A percentile compares a stretch with the other conserved stretches of the same genome.
Evolutionary conservation across 2,113 vertebrate species (phyloP).

Genomic region (Colistium nudipinnis): DNA sequence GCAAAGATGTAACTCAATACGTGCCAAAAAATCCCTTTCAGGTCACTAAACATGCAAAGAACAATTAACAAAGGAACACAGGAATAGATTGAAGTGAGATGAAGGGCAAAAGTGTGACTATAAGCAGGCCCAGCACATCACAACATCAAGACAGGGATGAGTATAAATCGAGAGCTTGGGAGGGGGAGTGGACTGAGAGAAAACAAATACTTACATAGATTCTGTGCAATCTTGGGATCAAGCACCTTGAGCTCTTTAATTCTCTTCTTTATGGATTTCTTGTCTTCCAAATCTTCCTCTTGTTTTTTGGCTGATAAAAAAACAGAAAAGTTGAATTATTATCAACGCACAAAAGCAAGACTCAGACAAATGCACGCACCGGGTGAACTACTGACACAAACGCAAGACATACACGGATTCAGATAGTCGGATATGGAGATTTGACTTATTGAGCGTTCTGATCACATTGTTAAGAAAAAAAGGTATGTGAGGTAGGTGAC

Average conservation of each 20-base stretch:
- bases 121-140: neutral
- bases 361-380: conserved; percentile 8
- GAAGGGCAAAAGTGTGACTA: neutral
- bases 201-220: conserved; percentile 90
- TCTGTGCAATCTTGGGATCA: conserved; percentile 96
- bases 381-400: conserved; percentile 7
- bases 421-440: neutral
- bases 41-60: neutral
- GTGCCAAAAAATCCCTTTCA: neutral
- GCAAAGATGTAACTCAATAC: neutral
- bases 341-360: conserved; percentile 20
- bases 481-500: neutral
- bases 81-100: neutral
- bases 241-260: conserved; percentile 97
- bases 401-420: conserved; percentile 4
- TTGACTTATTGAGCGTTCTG: conserved; percentile 39
- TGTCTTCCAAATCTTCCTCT: conserved; percentile 89
- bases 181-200: neutral
- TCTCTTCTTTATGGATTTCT: conserved; percentile 90
- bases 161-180: conserved; percentile 8
- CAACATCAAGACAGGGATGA: neutral
- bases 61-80: neutral
- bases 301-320: conserved; percentile 85
- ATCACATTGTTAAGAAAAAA: conserved; percentile 43
- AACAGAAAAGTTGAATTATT: conserved; percentile 47